These are phyloP conservation scores for Andrena minutula DNA, from an alignment of 2,888 invertebrate genomes.

Conservation along the genomic window DNA sequence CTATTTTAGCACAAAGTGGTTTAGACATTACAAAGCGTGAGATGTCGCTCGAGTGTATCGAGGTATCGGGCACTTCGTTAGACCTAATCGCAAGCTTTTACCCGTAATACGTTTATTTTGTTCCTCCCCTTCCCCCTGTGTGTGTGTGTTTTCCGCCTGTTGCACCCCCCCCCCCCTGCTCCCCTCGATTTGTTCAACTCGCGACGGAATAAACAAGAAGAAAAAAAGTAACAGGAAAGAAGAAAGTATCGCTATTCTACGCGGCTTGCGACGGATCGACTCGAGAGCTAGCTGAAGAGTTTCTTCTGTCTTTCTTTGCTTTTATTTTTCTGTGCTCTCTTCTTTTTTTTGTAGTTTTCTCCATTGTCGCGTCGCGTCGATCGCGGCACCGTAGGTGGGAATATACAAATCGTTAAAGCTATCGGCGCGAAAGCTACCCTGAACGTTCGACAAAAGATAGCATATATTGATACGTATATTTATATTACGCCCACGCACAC, in stretches of 20 bases:
- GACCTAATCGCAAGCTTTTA: constrained; percentile 57
- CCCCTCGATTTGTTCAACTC: background rate
- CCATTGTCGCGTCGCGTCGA: constrained; percentile 5
- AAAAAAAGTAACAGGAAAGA: constrained; percentile 5
- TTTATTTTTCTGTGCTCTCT: background rate
- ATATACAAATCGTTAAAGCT: constrained; percentile 28
- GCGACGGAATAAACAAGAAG: background rate
- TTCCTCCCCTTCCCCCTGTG: constrained; percentile 20
- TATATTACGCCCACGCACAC: constrained; percentile 15
- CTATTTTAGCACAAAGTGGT: background rate
- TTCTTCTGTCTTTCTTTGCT: no score
- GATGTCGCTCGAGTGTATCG: constrained; percentile 26
- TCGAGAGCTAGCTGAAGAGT: no score
- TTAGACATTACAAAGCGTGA: constrained; percentile 8
- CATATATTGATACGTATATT: constrained; percentile 4
- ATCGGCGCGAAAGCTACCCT: constrained; percentile 44
- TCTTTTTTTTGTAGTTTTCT: background rate
- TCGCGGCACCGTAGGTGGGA: constrained; percentile 11
- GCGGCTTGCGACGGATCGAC: no score
- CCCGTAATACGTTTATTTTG: constrained; percentile 49
- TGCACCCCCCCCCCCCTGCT: background rate
- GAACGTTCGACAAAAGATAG: constrained; percentile 42
- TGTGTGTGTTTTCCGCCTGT: background rate
- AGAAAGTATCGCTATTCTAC: no score
- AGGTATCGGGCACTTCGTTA: constrained; percentile 46